Evolutionary conservation across 2,797 vertebrate genomes (phyloP), one percentile per base, ranked within the genome.

Genomic region (Peromyscus melanophrys): DNA sequence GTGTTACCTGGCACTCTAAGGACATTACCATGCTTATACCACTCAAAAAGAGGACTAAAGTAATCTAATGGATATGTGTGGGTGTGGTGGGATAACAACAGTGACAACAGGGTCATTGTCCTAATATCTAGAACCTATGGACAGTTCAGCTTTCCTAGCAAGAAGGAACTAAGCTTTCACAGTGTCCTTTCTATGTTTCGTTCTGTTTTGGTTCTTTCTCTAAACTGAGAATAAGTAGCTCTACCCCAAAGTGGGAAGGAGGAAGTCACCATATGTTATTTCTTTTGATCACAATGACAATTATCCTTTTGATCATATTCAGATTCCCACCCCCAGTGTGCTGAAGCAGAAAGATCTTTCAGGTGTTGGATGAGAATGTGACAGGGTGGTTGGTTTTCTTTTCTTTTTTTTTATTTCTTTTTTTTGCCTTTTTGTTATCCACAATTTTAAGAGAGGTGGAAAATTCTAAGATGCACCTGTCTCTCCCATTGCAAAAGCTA

Each of bases 361-460:
- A 94, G 34, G 11, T 0, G 0, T 73, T 55, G 12, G 82, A 40
- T 71, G 12, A 63, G 61, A 93, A 71, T 81, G 19, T 92, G 37
- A 92, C 83, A 77, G 59, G 21, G 31, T 52, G 61, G 19, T 31
- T 52, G 29, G 10, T 49, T 71, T 71, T 17, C n/a, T 27, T 88
- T 76, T 93, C 91, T 82, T 19, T 34, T 31, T 29, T 49, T 49
- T 49, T 2, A 6, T 46, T 46, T 77, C 10, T 55, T 80, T 78
- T 3, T 82, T 3, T 86, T 8, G 37, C 63, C 92, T 46, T 85
- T 69, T 85, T 69, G 31, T 52, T 90, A 59, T 55, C 96, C 49
- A 96, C 52, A 67, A 84, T 88, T 93, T 95, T 82, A 92, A 95
- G 84, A 96, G 77, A 57, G 63, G 16, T 37, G 21, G n/a, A 86